phyloP scores from a whole-genome alignment of 2,888 invertebrate genomes.

The Pristionchus mayeri region DNA sequence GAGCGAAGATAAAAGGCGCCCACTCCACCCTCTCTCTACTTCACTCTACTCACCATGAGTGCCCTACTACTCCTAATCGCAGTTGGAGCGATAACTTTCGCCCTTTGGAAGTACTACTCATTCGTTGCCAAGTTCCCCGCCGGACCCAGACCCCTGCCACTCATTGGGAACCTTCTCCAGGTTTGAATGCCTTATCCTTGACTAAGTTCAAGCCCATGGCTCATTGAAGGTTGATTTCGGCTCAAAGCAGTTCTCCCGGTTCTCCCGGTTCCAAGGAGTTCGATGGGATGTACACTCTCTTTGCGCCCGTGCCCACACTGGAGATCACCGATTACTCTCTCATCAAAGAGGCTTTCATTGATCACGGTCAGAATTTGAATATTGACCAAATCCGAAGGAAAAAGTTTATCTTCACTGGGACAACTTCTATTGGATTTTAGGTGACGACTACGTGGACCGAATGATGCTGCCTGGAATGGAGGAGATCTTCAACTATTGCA shows the following conservation, averaged over 20 bases:
- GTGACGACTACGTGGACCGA: conserved; percentile 28
- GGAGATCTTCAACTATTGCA: not conserved
- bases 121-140: not conserved
- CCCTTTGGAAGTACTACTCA: not conserved
- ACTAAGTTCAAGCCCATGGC: no score
- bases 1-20: no score
- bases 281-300: conserved; percentile 25
- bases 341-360: conserved; percentile 15
- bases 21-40: no score
- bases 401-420: no score
- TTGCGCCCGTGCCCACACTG: not conserved
- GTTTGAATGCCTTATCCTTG: not conserved
- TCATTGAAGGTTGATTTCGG: not conserved
- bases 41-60: not conserved
- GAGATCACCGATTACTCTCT: not conserved
- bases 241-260: not conserved
- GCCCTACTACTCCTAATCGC: not conserved
- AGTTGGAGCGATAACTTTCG: not conserved
- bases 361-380: not conserved
- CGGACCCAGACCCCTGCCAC: not conserved
- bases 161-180: conserved; percentile 12
- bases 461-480: not conserved
- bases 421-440: not conserved
- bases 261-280: not conserved
- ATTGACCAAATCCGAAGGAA: no score